A percentile compares a stretch with the other conserved stretches of the same genome.
Conservation (phyloP, 92 coral and sea anemone species). For the Porites divaricata region DNA sequence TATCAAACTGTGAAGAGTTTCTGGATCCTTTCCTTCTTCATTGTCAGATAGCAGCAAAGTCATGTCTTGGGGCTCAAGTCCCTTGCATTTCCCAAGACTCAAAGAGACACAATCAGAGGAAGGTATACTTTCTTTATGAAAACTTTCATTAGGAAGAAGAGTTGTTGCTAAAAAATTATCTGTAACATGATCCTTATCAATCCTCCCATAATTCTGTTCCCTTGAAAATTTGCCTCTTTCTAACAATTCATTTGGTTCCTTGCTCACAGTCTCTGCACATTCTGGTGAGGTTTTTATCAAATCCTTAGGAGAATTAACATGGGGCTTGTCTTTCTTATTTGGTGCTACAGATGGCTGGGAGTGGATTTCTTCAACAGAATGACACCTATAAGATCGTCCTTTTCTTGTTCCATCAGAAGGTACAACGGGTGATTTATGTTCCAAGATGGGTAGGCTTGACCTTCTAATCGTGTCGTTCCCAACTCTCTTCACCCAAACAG, state of each 20-base stretch:
- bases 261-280: background rate
- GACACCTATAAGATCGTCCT: background rate
- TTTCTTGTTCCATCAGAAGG: background rate
- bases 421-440: background rate
- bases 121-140: conserved; percentile 21
- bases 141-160: conserved; percentile 32
- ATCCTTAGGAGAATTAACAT: background rate
- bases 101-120: conserved; percentile 18
- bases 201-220: conserved; percentile 15
- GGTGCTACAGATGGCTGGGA: conserved; percentile 2
- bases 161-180: conserved; percentile 22
- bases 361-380: conserved; percentile 15
- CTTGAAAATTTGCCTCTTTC: background rate
- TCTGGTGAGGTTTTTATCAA: background rate
- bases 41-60: background rate
- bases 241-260: background rate
- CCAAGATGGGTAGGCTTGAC: conserved; percentile 10
- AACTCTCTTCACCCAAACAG: conserved; percentile 39
- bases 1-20: conserved; percentile 14
- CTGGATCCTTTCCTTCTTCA: conserved; percentile 8
- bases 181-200: conserved; percentile 6
- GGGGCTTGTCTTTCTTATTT: background rate
- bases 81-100: conserved; percentile 14
- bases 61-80: conserved; percentile 28
- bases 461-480: conserved; percentile 18